Conservation (phyloP, 2,113 vertebrate genomes). For the Pluvianellus socialis region DNA sequence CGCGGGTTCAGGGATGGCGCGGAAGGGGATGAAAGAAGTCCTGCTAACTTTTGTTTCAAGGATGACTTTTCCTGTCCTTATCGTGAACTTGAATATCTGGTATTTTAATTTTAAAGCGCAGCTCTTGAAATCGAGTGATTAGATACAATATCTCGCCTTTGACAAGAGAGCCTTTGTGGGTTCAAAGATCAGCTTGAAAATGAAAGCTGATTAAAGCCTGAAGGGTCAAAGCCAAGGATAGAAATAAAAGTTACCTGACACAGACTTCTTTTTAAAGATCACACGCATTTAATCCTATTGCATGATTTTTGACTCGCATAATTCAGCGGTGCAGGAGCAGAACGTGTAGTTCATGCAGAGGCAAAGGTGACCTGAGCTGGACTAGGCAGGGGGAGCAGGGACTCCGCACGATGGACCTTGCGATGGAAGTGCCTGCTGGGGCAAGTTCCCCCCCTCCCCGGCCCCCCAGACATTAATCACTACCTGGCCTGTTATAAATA, state of each 20-base stretch:
- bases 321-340: background rate
- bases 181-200: conserved; percentile 58
- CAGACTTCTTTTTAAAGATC: conserved; percentile 15
- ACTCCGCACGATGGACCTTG: background rate
- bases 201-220: conserved; percentile 51
- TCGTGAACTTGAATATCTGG: background rate
- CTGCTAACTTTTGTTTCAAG: background rate
- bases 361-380: background rate
- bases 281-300: conserved; percentile 2
- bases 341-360: background rate
- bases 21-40: background rate
- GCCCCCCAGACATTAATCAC: background rate
- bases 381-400: fast-evolving
- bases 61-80: conserved; percentile 17
- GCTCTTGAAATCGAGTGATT: conserved; percentile 37
- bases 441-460: fast-evolving
- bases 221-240: conserved; percentile 48
- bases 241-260: conserved; percentile 44
- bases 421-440: background rate
- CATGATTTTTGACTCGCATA: background rate
- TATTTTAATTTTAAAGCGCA: conserved; percentile 34
- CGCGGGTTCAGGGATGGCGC: fast-evolving
- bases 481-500: background rate
- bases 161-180: conserved; percentile 32
- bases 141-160: conserved; percentile 39